Evolutionary conservation across 2,888 invertebrate genomes (phyloP).

Genomic region (Caenorhabditis sp.): DNA sequence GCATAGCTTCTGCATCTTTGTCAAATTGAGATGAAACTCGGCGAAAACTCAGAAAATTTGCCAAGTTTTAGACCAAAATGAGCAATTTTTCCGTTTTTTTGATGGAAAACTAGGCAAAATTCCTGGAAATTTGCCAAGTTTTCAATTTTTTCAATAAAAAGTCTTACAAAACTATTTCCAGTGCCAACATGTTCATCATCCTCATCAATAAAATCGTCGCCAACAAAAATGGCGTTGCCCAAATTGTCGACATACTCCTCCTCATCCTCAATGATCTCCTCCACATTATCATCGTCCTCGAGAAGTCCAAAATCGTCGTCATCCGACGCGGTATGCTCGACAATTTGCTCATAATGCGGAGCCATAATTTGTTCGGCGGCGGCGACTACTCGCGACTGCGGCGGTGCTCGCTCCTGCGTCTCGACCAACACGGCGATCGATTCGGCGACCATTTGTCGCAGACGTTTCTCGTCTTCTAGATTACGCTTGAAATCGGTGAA

Average conservation of each 20-base stretch:
- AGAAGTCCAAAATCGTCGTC: constrained; percentile 29
- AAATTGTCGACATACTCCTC: constrained; percentile 40
- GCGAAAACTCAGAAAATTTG: too few relatives aligned
- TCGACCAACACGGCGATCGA: constrained; percentile 49
- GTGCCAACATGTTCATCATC: constrained; percentile 6
- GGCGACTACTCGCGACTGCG: neutral
- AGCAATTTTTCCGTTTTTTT: neutral
- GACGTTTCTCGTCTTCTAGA: constrained; percentile 45
- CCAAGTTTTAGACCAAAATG: too few relatives aligned
- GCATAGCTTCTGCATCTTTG: too few relatives aligned
- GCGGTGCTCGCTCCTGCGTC: neutral
- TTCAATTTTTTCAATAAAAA: neutral
- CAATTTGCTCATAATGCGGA: constrained; percentile 12
- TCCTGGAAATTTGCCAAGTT: too few relatives aligned
- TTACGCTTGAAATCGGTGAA: constrained; percentile 21
- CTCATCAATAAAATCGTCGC: constrained; percentile 17
- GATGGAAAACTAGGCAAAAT: neutral
- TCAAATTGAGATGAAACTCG: too few relatives aligned
- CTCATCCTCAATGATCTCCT: constrained; percentile 4
- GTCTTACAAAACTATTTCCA: constrained; percentile 8
- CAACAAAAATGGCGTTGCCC: constrained; percentile 42
- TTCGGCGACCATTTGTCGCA: constrained; percentile 51
- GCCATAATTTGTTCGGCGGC: neutral
- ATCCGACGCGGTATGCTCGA: constrained; percentile 5
- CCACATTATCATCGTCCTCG: constrained; percentile 32